Conservation (phyloP, 2,113 vertebrate genomes). For the Macquaria ambigua region DNA sequence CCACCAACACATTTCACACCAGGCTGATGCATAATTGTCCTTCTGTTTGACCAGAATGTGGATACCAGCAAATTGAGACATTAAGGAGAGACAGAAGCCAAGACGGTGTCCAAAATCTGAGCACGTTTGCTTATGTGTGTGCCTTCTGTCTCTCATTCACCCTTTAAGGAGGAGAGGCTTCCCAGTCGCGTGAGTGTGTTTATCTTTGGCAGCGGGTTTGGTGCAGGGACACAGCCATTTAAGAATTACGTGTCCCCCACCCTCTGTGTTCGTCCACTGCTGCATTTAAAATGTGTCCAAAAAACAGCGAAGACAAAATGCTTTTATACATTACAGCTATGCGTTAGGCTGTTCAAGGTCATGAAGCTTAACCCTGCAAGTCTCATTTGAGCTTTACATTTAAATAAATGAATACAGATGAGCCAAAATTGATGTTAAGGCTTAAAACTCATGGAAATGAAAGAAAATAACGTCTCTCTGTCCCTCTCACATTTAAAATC, state of each 20-base stretch:
- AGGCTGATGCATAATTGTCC: conserved; percentile 66
- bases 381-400: conserved; percentile 54
- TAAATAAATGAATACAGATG: conserved; percentile 70
- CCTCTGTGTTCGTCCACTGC: conserved; percentile 10
- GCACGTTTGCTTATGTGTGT: conserved; percentile 32
- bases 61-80: conserved; percentile 63
- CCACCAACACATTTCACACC: conserved; percentile 62
- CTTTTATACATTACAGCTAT: neutral
- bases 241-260: neutral
- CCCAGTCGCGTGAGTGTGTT: conserved; percentile 8
- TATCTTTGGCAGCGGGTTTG: neutral
- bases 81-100: conserved; percentile 43
- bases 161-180: conserved; percentile 24
- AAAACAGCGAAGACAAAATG: conserved; percentile 7
- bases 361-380: conserved; percentile 26
- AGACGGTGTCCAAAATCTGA: conserved; percentile 26
- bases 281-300: conserved; percentile 17
- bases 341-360: conserved; percentile 43
- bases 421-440: conserved; percentile 36
- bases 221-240: neutral
- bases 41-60: conserved; percentile 61
- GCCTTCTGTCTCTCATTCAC: conserved; percentile 55
- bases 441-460: conserved; percentile 39
- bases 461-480: conserved; percentile 24
- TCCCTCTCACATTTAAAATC: conserved; percentile 34